phyloP scores from a whole-genome alignment of 2,797 vertebrate genomes.

The Melanotaenia maccullochi region DNA sequence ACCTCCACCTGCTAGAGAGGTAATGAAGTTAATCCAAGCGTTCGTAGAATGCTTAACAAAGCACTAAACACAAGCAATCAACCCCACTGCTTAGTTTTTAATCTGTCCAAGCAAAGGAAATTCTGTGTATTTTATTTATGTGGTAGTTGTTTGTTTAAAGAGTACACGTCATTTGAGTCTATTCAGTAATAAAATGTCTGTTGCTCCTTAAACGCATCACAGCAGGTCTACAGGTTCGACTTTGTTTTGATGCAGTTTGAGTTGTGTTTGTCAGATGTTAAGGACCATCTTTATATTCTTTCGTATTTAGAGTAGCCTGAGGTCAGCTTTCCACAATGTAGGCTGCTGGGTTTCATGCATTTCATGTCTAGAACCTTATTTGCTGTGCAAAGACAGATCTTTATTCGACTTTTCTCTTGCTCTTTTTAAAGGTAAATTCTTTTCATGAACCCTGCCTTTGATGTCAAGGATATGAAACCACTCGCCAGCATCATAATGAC shows the following conservation, averaged over 20 bases:
- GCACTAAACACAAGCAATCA: background rate
- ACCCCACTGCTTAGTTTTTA: background rate
- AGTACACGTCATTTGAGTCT: background rate
- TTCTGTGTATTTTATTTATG: background rate
- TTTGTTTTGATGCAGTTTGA: background rate
- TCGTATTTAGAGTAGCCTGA: background rate
- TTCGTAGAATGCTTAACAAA: background rate
- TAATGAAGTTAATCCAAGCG: background rate
- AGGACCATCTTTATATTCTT: background rate
- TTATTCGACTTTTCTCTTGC: background rate
- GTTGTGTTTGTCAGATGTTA: background rate
- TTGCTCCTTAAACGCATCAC: too few species aligned
- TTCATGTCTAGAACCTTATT: background rate
- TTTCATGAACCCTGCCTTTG: background rate
- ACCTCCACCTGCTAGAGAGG: background rate
- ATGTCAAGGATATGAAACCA: background rate
- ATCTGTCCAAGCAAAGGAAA: background rate
- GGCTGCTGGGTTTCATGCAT: too few species aligned
- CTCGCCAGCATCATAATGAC: background rate
- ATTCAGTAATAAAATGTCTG: too few species aligned
- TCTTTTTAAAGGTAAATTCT: background rate
- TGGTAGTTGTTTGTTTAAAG: background rate
- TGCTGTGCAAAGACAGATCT: background rate
- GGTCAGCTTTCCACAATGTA: background rate
- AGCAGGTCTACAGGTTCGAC: too few species aligned